phyloP scores from a whole-genome alignment of 53 echinoderm and acorn worm species.

The Temnopleurus reevesii region DNA sequence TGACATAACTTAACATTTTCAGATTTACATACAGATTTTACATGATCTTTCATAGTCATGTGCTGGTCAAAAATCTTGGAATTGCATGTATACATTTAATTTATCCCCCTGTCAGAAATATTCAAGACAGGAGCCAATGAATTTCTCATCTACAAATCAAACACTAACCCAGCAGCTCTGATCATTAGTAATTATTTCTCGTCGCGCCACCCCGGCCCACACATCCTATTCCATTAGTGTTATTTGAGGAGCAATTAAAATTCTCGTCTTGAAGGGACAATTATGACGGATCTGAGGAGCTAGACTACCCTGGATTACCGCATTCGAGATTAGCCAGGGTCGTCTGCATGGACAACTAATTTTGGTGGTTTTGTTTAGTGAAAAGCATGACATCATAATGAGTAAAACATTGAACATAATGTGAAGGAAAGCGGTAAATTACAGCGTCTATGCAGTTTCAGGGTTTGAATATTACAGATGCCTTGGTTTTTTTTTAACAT shows the following conservation, averaged over 20 bases:
- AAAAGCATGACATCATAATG: too few relatives aligned
- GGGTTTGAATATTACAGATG: too few relatives aligned
- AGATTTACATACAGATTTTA: neutral
- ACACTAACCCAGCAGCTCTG: neutral
- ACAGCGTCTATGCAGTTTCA: too few relatives aligned
- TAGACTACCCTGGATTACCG: too few relatives aligned
- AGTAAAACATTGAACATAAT: too few relatives aligned
- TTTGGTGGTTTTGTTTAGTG: too few relatives aligned
- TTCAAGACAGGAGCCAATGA: neutral
- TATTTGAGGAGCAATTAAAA: constrained; percentile 21
- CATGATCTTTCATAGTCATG: too few relatives aligned
- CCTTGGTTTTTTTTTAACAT: too few relatives aligned
- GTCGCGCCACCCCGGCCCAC: neutral
- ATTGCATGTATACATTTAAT: neutral
- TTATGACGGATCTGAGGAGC: neutral
- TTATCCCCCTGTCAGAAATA: too few relatives aligned
- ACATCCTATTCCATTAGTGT: neutral
- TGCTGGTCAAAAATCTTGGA: neutral
- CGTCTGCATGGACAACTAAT: too few relatives aligned
- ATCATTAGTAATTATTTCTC: neutral
- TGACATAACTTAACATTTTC: neutral
- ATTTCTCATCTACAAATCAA: neutral
- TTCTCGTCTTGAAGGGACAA: neutral
- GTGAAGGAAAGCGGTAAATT: too few relatives aligned
- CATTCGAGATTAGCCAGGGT: too few relatives aligned